These are phyloP conservation scores for Drosophila atripex DNA, from an alignment of 2,888 invertebrate species.

Conservation along the genomic window DNA sequence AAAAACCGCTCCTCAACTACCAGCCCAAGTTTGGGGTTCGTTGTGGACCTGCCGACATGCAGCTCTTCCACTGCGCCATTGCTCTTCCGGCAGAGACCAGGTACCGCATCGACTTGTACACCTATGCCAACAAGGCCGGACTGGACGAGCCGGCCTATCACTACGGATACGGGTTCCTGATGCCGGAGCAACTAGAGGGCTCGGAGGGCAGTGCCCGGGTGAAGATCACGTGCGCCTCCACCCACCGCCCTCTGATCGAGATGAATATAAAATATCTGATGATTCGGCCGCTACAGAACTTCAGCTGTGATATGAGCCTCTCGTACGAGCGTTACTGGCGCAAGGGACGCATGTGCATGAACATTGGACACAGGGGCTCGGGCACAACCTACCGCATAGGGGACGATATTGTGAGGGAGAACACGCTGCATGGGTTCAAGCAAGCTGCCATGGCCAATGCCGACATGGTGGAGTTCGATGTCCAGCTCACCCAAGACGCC, in stretches of 20 bases:
- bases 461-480: conserved; percentile 98
- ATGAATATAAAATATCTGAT: conserved; percentile 86
- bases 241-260: conserved; percentile 93
- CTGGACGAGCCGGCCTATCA: conserved; percentile 91
- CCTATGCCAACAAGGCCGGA: conserved; percentile 86
- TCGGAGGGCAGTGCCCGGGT: conserved; percentile 90
- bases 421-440: conserved; percentile 95
- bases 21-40: conserved; percentile 92
- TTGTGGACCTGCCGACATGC: conserved; percentile 88
- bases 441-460: conserved; percentile 95
- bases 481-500: conserved; percentile 96
- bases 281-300: conserved; percentile 60
- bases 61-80: conserved; percentile 90
- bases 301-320: conserved; percentile 64
- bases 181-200: conserved; percentile 90
- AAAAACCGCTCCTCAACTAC: conserved; percentile 84
- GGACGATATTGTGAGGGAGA: conserved; percentile 92
- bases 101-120: conserved; percentile 92
- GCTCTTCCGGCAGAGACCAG: conserved; percentile 89
- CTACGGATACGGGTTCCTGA: conserved; percentile 93
- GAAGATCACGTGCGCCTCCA: conserved; percentile 92
- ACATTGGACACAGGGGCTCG: conserved; percentile 96
- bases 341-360: conserved; percentile 90
- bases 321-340: conserved; percentile 94
- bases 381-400: conserved; percentile 92